These are phyloP conservation scores for Euclidia mi DNA, from an alignment of 2,888 invertebrate species.

Conservation along the genomic window DNA sequence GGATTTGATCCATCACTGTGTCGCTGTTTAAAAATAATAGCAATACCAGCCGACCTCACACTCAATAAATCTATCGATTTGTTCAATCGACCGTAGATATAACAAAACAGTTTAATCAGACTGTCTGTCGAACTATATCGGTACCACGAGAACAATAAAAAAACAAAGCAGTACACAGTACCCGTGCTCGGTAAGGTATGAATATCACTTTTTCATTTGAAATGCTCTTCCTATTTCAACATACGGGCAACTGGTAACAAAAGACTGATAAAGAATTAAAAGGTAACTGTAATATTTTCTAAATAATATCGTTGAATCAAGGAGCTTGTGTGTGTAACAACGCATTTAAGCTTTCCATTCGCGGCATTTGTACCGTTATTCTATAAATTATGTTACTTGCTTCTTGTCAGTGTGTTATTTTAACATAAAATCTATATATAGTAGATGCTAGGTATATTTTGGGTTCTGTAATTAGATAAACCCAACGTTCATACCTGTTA, in stretches of 20 bases:
- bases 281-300: conserved; percentile 44
- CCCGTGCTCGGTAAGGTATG: neutral
- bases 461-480: neutral
- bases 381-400: conserved; percentile 30
- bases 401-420: neutral
- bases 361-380: conserved; percentile 43
- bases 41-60: conserved; percentile 6
- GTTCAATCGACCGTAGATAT: conserved; percentile 4
- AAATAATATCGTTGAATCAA: conserved; percentile 40
- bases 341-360: conserved; percentile 44
- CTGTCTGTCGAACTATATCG: conserved; percentile 6
- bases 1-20: too few species aligned
- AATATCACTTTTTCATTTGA: neutral
- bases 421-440: neutral
- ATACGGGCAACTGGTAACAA: neutral
- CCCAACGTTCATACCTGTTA: neutral
- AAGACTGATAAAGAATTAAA: conserved; percentile 27
- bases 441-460: neutral
- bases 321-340: conserved; percentile 52
- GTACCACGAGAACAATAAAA: neutral
- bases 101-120: conserved; percentile 11
- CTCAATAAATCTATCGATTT: conserved; percentile 8
- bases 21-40: neutral
- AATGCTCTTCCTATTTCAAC: neutral
- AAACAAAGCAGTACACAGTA: neutral